Conservation (phyloP, 2,113 vertebrate species). For the Chiloscyllium plagiosum region DNA sequence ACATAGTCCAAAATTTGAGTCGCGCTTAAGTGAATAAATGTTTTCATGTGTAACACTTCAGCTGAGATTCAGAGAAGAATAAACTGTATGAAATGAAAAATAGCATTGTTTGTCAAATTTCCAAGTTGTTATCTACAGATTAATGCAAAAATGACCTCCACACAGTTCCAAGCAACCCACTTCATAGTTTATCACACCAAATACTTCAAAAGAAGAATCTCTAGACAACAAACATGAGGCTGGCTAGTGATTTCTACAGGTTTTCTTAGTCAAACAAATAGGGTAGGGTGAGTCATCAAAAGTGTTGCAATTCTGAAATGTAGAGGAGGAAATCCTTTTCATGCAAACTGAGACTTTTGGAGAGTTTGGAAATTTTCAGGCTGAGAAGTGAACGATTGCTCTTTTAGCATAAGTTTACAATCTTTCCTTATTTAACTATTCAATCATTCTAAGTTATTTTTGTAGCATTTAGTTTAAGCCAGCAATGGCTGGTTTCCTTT, state of each 20-base stretch:
- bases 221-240: conserved; percentile 14
- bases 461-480: neutral
- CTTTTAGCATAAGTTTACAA: neutral
- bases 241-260: neutral
- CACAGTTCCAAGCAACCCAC: neutral
- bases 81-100: conserved; percentile 24
- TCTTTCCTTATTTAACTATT: too few relatives aligned
- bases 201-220: conserved; percentile 32
- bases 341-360: neutral
- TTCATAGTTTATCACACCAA: conserved; percentile 8
- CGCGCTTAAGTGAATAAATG: neutral
- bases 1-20: neutral
- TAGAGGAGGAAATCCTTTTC: neutral
- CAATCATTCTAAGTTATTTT: neutral
- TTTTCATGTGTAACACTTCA: neutral
- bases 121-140: neutral
- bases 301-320: neutral
- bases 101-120: neutral
- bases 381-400: neutral
- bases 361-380: neutral
- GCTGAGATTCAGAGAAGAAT: neutral
- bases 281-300: neutral
- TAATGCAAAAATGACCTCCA: conserved; percentile 16
- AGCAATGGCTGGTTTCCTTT: neutral
- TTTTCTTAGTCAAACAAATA: conserved; percentile 26